phyloP scores from a whole-genome alignment of 2,797 vertebrate genomes.

The Taeniopygia guttata region DNA sequence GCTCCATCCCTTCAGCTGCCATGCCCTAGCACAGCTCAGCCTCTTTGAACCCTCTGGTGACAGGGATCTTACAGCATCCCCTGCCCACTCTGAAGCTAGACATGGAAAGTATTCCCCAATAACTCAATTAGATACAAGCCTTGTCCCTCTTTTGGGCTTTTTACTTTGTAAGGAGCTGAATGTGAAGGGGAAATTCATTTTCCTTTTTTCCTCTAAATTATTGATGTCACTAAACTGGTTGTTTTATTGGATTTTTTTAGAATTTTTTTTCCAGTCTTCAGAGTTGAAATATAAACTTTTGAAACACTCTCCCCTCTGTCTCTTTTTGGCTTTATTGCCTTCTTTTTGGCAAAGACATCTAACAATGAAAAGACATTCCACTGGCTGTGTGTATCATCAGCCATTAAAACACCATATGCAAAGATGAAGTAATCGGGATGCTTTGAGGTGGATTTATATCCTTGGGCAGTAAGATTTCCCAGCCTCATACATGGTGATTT shows the following conservation, averaged over 20 bases:
- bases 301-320: not conserved
- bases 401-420: not conserved
- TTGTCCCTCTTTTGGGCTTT: not conserved
- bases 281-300: not conserved
- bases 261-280: not conserved
- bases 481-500: not conserved
- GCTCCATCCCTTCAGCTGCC: not conserved
- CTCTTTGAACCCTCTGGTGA: not conserved
- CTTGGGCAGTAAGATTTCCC: not conserved
- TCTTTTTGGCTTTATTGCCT: not conserved
- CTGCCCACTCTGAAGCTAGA: not conserved
- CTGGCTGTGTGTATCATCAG: not conserved
- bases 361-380: not conserved
- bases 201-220: not conserved
- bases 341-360: not conserved
- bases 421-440: not conserved
- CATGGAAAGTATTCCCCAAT: not conserved
- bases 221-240: not conserved
- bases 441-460: not conserved
- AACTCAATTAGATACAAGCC: not conserved
- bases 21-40: not conserved
- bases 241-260: not conserved
- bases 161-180: not conserved
- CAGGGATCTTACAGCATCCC: not conserved
- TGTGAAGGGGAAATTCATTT: not conserved